Conservation (phyloP, 1,140 invertebrate genomes). For the Stegodyphus mimosarum region DNA sequence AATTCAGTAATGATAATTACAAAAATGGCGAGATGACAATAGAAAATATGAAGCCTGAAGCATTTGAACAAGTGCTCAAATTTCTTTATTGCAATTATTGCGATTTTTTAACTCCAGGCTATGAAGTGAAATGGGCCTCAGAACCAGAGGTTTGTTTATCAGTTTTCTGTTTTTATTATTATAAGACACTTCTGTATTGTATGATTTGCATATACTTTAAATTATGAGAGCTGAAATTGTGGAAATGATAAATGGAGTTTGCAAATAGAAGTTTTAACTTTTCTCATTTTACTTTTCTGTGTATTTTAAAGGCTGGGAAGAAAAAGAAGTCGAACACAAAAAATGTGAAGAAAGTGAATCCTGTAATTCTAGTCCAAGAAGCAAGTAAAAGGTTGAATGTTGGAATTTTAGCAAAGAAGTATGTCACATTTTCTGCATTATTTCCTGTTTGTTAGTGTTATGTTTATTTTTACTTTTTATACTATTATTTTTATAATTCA, state of each 20-base stretch:
- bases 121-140: constrained; percentile 65
- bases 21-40: constrained; percentile 65
- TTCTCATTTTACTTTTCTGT: no score
- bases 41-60: constrained; percentile 72
- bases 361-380: constrained; percentile 68
- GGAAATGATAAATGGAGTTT: no score
- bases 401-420: constrained; percentile 66
- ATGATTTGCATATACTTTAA: no score
- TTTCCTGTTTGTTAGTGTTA: no score
- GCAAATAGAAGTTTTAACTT: no score
- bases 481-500: no score
- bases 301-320: constrained; percentile 18
- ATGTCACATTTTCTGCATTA: neutral
- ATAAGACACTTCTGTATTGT: neutral
- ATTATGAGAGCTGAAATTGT: no score
- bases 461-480: no score
- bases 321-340: constrained; percentile 25
- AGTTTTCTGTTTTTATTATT: neutral
- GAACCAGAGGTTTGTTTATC: constrained; percentile 16
- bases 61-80: constrained; percentile 75
- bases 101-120: constrained; percentile 72
- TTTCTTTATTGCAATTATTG: constrained; percentile 78
- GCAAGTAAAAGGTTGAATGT: constrained; percentile 70
- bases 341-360: constrained; percentile 22
- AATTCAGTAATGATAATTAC: constrained; percentile 32